phyloP scores from a whole-genome alignment of 2,888 invertebrate genomes.

The Seira musarum region DNA sequence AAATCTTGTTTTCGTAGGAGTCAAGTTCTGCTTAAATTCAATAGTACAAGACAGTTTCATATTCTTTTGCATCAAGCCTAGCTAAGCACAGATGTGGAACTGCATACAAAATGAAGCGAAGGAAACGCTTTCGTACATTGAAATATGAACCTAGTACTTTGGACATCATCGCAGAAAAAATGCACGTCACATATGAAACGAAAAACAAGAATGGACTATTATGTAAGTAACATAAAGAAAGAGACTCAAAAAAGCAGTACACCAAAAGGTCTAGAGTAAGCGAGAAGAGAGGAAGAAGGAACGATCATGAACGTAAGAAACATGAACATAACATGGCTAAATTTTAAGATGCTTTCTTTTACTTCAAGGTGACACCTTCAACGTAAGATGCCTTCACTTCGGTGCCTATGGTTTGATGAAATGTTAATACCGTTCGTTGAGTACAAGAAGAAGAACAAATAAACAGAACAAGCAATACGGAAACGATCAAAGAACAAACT shows the following conservation, averaged over 20 bases:
- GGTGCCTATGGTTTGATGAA: too few relatives aligned
- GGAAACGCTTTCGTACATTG: too few relatives aligned
- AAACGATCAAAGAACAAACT: too few relatives aligned
- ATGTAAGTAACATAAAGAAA: neutral
- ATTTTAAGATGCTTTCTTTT: constrained; percentile 16
- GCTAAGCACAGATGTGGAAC: too few relatives aligned
- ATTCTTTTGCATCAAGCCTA: too few relatives aligned
- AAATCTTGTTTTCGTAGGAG: neutral
- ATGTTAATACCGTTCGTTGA: too few relatives aligned
- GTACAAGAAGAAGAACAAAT: too few relatives aligned
- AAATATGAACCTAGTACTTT: too few relatives aligned
- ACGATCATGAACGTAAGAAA: neutral
- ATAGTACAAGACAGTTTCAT: too few relatives aligned
- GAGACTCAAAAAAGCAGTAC: neutral
- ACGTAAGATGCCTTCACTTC: constrained; percentile 2
- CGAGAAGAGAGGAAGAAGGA: neutral
- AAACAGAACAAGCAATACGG: too few relatives aligned
- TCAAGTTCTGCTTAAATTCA: neutral
- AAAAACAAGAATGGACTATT: too few relatives aligned
- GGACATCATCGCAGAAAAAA: neutral
- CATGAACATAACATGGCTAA: neutral
- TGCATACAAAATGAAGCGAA: too few relatives aligned
- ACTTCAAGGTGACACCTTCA: constrained; percentile 12
- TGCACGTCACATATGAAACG: neutral
- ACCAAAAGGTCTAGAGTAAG: neutral